These are phyloP conservation scores for Scaptomyza cyrtandrae DNA, from an alignment of 2,888 invertebrate genomes.

Conservation along the genomic window DNA sequence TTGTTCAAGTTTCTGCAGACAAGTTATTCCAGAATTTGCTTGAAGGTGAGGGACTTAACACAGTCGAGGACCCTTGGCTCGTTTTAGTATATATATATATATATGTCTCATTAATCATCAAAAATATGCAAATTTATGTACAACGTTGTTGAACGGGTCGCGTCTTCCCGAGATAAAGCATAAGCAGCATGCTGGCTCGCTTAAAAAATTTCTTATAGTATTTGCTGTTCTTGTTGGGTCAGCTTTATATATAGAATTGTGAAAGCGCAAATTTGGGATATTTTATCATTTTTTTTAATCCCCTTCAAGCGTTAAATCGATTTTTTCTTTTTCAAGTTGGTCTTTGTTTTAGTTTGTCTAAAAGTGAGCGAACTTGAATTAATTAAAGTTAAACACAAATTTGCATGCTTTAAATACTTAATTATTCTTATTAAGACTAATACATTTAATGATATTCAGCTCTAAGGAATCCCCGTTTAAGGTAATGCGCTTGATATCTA, in stretches of 20 bases:
- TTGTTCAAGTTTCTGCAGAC: conserved; percentile 17
- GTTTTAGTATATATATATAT: conserved; percentile 8
- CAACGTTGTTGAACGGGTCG: conserved; percentile 37
- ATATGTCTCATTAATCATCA: conserved; percentile 45
- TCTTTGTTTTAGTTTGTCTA: not conserved
- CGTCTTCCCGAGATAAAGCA: conserved; percentile 26
- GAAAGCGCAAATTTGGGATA: not conserved
- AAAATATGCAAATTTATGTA: conserved; percentile 46
- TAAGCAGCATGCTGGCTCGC: not conserved
- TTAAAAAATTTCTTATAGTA: not conserved
- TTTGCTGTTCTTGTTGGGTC: conserved; percentile 5
- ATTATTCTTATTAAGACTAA: not conserved
- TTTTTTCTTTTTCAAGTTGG: not conserved
- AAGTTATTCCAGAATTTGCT: conserved; percentile 44
- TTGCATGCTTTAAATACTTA: not conserved
- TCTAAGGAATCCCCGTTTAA: conserved; percentile 1
- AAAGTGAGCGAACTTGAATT: not conserved
- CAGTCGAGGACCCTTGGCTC: conserved; percentile 27
- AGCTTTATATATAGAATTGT: conserved; percentile 20
- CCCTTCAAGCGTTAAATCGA: not conserved
- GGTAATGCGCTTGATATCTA: not conserved
- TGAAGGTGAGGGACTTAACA: conserved; percentile 14
- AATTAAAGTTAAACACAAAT: not conserved
- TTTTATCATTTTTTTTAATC: not conserved
- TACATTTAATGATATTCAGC: not conserved